A percentile compares a stretch with the other conserved stretches of the same genome.
Conservation (phyloP, 2,113 vertebrate species). For the Echinops telfairi region DNA sequence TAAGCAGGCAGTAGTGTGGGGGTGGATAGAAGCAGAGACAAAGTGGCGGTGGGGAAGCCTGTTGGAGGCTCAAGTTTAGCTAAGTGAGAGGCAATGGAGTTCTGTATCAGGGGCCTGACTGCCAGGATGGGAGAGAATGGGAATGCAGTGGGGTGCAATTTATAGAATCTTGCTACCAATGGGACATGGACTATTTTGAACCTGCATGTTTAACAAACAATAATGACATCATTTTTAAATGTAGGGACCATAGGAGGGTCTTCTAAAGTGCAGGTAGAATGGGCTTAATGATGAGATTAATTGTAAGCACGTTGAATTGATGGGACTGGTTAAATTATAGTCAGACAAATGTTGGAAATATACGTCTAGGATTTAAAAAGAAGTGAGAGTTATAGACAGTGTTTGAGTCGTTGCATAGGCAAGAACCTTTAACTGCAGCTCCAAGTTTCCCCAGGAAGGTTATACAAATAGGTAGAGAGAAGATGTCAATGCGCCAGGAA, state of each 20-base stretch:
- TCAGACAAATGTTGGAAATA: not conserved
- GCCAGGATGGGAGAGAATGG: not conserved
- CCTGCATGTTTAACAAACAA: not conserved
- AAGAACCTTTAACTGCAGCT: not conserved
- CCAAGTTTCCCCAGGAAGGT: not conserved
- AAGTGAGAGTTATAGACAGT: not conserved
- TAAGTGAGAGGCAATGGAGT: not conserved
- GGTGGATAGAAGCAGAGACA: not conserved
- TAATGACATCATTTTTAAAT: not conserved
- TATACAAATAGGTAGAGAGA: not conserved
- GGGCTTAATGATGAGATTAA: not conserved
- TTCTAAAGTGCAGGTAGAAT: not conserved
- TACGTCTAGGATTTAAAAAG: not conserved
- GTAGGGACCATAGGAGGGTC: not conserved
- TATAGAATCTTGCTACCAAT: rapidly evolving
- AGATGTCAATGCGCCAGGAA: not conserved
- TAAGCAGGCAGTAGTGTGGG: slow-evolving; percentile 22
- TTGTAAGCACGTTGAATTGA: not conserved
- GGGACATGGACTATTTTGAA: not conserved
- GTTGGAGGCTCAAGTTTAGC: not conserved
- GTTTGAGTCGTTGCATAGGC: not conserved
- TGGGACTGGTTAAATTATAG: not conserved
- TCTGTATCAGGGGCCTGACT: rapidly evolving
- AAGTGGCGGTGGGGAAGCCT: not conserved
- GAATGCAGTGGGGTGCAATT: not conserved